Base-by-base conservation (phyloP, 2,113 vertebrate species). In the Gasterosteus nipponicus region DNA sequence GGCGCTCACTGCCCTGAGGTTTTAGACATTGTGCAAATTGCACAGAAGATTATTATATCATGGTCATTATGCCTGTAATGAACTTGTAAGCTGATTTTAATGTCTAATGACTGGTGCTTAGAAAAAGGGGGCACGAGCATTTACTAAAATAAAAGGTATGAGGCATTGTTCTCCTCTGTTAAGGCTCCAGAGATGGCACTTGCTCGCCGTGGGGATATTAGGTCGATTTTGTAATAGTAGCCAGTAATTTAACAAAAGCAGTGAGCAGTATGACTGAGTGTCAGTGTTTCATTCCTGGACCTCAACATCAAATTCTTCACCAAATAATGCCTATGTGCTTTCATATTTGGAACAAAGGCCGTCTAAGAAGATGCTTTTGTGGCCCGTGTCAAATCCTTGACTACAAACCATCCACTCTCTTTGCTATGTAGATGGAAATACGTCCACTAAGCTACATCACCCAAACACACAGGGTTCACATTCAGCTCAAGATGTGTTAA, bases 51-150 rank as follows among this genome's bases (percentile, higher is more conserved):
- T 80, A 87, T 89, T 76, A 82, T 68, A 77, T 84, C 68, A 53
- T 61, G 72, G 84, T 87, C 54, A 89, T 92, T 85, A 77, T 46
- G 75, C 46, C 66, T 68, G 49, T 85, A 91, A 91, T 89, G 80
- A 87, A 87, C 73, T 79, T 86, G 73, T 87, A 63, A 87, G 65
- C 63, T 74, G 65, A 66, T 73, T 85, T 84, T 79, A 84, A 82
- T 82, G 69, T 77, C 69, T 77, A 73, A 87, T 70, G 87, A 59
- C 73, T 38, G 61, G 47, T 56, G 56, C 82, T 86, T 64, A 29
- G 72, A 82, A 11, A 44, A 66, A 67, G 65, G 63, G 63, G 80
- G 65, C 59, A 62, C 10, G 10, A 47, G 31, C 77, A 73, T 83
- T 72, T 47, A 63, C 44, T 10, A 65, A 68, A 84, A 67, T 41